Percentiles rank a stretch among this genome's conserved stretches.
phyloP scores from a whole-genome alignment of 2,797 vertebrate species.

The Oreochromis grahami region DNA sequence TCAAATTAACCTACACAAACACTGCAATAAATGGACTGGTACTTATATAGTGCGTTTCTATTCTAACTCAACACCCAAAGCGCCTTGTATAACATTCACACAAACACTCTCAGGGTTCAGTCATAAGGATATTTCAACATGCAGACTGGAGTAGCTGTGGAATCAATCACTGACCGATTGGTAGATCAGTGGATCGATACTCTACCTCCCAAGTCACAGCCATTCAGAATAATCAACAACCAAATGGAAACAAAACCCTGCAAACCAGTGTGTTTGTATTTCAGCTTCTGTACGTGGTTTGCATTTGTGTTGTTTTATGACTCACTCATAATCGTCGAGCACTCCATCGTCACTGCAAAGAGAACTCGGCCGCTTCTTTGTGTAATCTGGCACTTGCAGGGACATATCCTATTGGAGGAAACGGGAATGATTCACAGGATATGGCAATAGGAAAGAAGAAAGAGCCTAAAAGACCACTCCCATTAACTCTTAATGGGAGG shows the following conservation, averaged over 20 bases:
- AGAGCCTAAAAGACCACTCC: not conserved
- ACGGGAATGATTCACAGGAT: conserved; percentile 22
- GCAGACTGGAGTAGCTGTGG: not conserved
- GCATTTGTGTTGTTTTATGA: not conserved
- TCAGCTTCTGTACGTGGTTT: not conserved
- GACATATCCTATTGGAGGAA: conserved; percentile 60
- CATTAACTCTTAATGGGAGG: not conserved
- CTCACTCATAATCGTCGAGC: conserved; percentile 72
- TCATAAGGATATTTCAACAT: not conserved
- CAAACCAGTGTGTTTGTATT: not conserved
- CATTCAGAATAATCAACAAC: not conserved
- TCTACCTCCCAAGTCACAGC: not conserved
- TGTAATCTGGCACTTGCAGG: conserved; percentile 39
- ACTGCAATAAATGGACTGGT: not conserved
- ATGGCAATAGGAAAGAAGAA: not conserved
- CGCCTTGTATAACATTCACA: not conserved
- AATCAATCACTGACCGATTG: not conserved
- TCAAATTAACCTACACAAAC: not conserved
- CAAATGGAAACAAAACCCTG: not conserved
- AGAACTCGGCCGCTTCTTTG: conserved; percentile 41
- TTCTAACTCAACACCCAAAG: not conserved
- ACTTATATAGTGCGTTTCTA: not conserved
- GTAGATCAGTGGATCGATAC: not conserved
- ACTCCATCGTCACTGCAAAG: conserved; percentile 77
- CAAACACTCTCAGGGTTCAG: not conserved